Conservation (phyloP, 2,888 invertebrate genomes). For the Lacanobia oleracea region DNA sequence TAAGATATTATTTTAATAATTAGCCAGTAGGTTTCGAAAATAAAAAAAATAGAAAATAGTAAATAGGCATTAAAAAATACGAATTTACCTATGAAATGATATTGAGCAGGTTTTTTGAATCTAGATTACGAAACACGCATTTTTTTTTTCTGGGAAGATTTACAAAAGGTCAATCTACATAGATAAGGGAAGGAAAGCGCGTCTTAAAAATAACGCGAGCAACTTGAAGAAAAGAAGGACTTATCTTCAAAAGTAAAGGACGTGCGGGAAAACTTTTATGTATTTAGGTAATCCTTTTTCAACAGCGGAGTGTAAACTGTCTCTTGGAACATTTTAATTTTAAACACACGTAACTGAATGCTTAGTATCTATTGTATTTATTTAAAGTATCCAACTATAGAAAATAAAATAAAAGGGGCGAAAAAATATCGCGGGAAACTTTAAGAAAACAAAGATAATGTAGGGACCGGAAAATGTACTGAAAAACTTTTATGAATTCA, state of each 20-base stretch:
- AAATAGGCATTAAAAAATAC: background rate
- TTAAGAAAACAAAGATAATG: too few species aligned
- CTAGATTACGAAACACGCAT: background rate
- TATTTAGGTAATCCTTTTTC: conserved; percentile 14
- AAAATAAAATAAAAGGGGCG: background rate
- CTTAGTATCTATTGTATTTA: background rate
- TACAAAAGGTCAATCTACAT: too few species aligned
- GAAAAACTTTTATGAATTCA: too few species aligned
- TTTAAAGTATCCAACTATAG: background rate
- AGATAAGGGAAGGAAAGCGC: background rate
- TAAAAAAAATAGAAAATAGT: background rate
- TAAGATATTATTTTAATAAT: background rate
- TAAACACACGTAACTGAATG: background rate
- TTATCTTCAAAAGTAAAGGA: background rate
- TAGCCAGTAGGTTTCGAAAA: background rate
- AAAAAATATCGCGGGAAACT: background rate
- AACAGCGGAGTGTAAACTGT: background rate
- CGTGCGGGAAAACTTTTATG: conserved; percentile 39
- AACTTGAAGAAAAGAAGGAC: background rate
- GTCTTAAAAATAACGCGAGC: background rate
- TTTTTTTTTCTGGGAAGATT: background rate
- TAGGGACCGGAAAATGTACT: too few species aligned
- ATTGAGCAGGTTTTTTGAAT: background rate
- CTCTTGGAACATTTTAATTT: background rate
- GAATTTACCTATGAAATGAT: background rate